phyloP scores from a whole-genome alignment of 2,113 vertebrate species.

The Esox niger region DNA sequence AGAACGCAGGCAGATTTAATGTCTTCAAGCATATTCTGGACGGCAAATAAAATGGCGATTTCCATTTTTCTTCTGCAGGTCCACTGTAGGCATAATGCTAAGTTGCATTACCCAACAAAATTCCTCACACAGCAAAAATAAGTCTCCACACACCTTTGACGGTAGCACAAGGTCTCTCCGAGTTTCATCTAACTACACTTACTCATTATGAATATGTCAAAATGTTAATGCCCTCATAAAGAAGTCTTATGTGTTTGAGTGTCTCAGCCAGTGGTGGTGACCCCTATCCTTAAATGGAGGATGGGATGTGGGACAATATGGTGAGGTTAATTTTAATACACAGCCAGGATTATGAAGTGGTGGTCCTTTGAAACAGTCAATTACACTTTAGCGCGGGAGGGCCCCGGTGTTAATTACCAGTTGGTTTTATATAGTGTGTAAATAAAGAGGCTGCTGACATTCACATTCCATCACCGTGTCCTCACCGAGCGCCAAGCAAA shows the following conservation, averaged over 20 bases:
- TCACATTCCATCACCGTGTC: conserved; percentile 97
- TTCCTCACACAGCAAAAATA: conserved; percentile 54
- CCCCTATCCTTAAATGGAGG: conserved; percentile 81
- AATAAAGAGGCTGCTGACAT: conserved; percentile 99
- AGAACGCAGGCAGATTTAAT: background rate
- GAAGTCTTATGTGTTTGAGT: conserved; percentile 88
- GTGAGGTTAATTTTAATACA: conserved; percentile 92
- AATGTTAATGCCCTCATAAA: conserved; percentile 93
- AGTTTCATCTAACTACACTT: conserved; percentile 77
- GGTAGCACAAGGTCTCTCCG: conserved; percentile 55
- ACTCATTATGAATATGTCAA: conserved; percentile 94
- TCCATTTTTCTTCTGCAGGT: background rate
- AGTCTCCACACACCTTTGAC: conserved; percentile 49
- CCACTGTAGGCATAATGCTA: background rate
- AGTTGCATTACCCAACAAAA: conserved; percentile 19
- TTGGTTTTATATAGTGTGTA: conserved; percentile 84
- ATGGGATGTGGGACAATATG: conserved; percentile 72
- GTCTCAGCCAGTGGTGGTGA: conserved; percentile 88
- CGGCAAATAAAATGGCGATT: conserved; percentile 10
- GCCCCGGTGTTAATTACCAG: conserved; percentile 77
- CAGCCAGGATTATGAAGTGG: conserved; percentile 69
- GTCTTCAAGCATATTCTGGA: background rate
- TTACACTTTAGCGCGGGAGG: conserved; percentile 88
- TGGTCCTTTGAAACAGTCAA: conserved; percentile 82
- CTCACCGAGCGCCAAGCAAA: conserved; percentile 81